Base-by-base conservation (phyloP, 2,113 vertebrate species). In the Emydura subglobosa region DNA sequence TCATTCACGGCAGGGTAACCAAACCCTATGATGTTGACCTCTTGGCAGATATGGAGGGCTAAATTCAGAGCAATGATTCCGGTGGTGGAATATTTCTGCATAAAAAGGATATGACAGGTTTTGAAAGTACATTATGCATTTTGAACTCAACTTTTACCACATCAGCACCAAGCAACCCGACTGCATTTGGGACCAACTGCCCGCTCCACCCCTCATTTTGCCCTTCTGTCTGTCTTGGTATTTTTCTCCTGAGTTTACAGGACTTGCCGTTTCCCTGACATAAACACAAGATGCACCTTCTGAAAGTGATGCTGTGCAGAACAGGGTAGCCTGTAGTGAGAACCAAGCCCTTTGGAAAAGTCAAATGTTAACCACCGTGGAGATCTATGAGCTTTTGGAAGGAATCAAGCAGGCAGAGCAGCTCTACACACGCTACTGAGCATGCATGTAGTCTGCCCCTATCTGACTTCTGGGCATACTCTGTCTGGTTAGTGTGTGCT, bases 61-160 rank as follows among this genome's bases (percentile, higher is more conserved):
- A 82, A 94, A 92, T 78, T 94, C 92, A 94, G 90, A 83, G 89
- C 91, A 82, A 80, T 82, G 68, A 91, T 84, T 94, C 88, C 72
- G 0, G 1, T 49, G 85, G 89, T 84, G 51, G 49, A 31, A 31
- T 51, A 87, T 54, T 27, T 87, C 61, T 93, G 76, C 13, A 47
- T 92, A 89, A 50, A 50, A 78, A 22, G 74, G 87, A 91, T 57
- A 31, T 81, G 24, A 61, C 85, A 87, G 85, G 91, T 59, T 72
- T 93, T 50, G 10, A 16, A 49, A 49, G 49, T 24, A 49, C 61
- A 21, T 84, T 74, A 92, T 14, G 74, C 79, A 93, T 95, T 96
- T 91, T 92, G 82, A 1, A 78, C 44, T 81, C 65, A 10, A 16
- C 11, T 92, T 90, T 84, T 72, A 39, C 79, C 94, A 27, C 5